phyloP scores from a whole-genome alignment of 2,888 invertebrate genomes.

The Apotomis capreana region DNA sequence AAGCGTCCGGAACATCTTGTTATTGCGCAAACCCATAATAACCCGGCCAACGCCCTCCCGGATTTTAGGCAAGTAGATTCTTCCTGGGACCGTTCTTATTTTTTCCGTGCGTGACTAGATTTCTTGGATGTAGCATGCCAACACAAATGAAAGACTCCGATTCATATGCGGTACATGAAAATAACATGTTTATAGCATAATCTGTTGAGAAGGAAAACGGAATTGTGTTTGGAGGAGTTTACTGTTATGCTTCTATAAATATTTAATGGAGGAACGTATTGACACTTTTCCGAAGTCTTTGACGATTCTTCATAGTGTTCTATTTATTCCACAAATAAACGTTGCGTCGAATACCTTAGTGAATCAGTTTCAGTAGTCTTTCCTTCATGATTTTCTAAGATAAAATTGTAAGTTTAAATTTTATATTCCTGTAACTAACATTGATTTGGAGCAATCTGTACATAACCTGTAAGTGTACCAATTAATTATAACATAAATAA shows the following conservation, averaged over 20 bases:
- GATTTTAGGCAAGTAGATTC: slow-evolving; percentile 21
- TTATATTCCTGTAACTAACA: no score
- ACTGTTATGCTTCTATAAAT: slow-evolving; percentile 2
- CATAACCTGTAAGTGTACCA: no score
- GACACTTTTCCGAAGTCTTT: neutral
- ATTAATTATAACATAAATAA: no score
- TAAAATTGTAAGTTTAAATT: no score
- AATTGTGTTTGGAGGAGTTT: slow-evolving; percentile 10
- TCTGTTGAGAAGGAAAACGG: slow-evolving; percentile 13
- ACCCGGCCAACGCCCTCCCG: slow-evolving; percentile 34
- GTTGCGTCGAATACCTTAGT: no score
- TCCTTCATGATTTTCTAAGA: no score
- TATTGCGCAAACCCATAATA: slow-evolving; percentile 34
- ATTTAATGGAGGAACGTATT: neutral
- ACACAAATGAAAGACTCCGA: slow-evolving; percentile 26
- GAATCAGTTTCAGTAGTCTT: no score
- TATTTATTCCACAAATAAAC: no score
- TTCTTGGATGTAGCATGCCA: slow-evolving; percentile 22
- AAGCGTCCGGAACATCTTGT: slow-evolving; percentile 29
- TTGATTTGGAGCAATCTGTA: no score
- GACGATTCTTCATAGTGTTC: no score
- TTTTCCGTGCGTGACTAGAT: slow-evolving; percentile 36
- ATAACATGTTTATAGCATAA: slow-evolving; percentile 21
- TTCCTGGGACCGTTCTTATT: slow-evolving; percentile 31
- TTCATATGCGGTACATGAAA: slow-evolving; percentile 24